Base-by-base conservation (phyloP, 1,140 invertebrate genomes). In the Papilio polytes region DNA sequence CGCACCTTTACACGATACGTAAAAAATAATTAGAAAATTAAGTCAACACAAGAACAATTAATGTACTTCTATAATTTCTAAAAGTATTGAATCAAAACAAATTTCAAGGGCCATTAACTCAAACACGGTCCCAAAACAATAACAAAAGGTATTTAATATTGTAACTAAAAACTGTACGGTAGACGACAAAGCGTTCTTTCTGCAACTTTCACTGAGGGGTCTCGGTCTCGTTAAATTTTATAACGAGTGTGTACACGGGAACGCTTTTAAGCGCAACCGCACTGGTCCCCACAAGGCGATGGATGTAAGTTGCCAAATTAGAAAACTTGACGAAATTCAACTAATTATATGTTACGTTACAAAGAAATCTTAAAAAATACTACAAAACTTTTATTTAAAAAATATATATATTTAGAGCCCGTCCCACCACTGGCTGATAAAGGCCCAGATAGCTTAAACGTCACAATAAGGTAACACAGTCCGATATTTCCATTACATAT, bases 181-280 rank as follows among this genome's bases (percentile, higher is more conserved):
- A 22, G 36, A 48, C 8, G n/a, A 76, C 74, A 76, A 76, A 51
- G 74, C 74, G 74, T 53, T 76, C 74, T 76, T 76, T 76, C 73
- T 22, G 74, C 44, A 76, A 76, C 74, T 76, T 76, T 76, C 44
- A 44, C 80, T 53, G 59, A 59, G 63, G 48, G 80, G 18, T 66
- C 51, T 79, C 81, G 80, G 18, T 66, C 76, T 82, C 81, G 81
- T 82, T 79, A 82, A 82, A 82, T 82, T 78, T 82, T 82, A 78
- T 79, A 82, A 82, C 81, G 53, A 82, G 80, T 73, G 44, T 74
- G 66, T 44, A 82, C 81, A 82, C 15, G 77, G 70, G 76, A 82
- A 82, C 41, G 81, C 81, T 82, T 82, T 82, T 82, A 79, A 59
- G 46, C 15, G 15, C 59, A 74, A 74, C 76, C 70, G 59, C 78